phyloP scores from a whole-genome alignment of 2,888 invertebrate genomes.

The Cosmia trapezina region DNA sequence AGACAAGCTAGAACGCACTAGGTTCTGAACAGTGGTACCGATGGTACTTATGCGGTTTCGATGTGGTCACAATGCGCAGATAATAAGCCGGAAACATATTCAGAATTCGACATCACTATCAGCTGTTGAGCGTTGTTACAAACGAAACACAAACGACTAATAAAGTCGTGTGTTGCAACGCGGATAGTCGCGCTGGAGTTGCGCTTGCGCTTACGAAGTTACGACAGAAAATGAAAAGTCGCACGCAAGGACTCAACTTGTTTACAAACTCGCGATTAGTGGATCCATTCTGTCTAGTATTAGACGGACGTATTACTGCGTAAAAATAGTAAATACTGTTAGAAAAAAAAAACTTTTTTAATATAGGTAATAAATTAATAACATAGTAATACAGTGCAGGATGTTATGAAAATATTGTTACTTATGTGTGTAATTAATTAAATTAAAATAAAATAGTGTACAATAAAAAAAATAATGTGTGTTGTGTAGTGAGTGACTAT shows the following conservation, averaged over 20 bases:
- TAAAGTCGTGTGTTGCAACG: constrained; percentile 50
- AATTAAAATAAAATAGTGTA: not conserved
- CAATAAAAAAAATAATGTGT: constrained; percentile 20
- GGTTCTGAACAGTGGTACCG: constrained; percentile 6
- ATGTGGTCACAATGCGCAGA: constrained; percentile 38
- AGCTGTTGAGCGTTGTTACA: constrained; percentile 49
- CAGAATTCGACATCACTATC: constrained; percentile 50
- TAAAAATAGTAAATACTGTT: not conserved
- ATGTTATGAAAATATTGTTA: not conserved
- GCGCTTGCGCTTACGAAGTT: constrained; percentile 58
- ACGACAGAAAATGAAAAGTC: constrained; percentile 63
- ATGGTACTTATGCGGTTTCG: constrained; percentile 13
- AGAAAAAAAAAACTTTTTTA: not conserved
- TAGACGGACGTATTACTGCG: constrained; percentile 48
- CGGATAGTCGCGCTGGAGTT: constrained; percentile 45
- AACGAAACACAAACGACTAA: constrained; percentile 39
- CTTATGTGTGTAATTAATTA: not conserved
- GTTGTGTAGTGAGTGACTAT: constrained; percentile 46
- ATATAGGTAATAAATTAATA: not conserved
- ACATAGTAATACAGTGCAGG: not conserved
- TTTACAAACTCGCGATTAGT: constrained; percentile 62
- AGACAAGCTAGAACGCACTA: not conserved
- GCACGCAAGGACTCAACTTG: constrained; percentile 63
- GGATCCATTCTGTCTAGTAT: constrained; percentile 31
- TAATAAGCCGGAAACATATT: constrained; percentile 53